phyloP scores from a whole-genome alignment of 1,140 invertebrate genomes.

The Procambarus clarkii region DNA sequence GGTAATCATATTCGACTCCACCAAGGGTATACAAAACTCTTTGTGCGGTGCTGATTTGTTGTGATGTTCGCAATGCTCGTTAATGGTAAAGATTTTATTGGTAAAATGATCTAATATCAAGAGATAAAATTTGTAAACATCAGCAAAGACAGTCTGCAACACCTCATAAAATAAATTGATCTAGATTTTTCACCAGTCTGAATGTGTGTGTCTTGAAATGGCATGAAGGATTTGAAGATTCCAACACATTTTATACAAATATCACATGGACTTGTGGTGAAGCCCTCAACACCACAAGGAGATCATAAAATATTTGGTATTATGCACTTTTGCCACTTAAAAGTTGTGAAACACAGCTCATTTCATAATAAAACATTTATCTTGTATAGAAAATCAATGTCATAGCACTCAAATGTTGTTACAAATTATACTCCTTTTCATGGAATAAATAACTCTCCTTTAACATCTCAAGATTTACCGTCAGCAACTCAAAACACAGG shows the following conservation, averaged over 20 bases:
- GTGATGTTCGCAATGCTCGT: neutral
- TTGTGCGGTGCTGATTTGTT: neutral
- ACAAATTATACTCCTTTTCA: neutral
- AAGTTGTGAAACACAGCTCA: neutral
- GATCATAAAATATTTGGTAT: constrained; percentile 40
- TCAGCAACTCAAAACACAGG: neutral
- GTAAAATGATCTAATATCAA: neutral
- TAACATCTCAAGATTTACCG: neutral
- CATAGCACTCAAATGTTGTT: neutral
- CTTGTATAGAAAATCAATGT: neutral
- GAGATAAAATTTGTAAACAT: neutral
- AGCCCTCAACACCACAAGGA: constrained; percentile 16
- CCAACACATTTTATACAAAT: constrained; percentile 23
- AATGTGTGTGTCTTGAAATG: neutral
- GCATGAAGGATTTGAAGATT: constrained; percentile 7
- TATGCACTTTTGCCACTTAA: constrained; percentile 27
- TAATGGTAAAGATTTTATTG: neutral
- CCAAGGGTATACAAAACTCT: neutral
- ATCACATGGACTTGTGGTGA: constrained; percentile 27
- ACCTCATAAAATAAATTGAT: neutral
- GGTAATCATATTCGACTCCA: neutral
- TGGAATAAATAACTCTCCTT: neutral
- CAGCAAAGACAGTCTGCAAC: neutral
- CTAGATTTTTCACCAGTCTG: neutral
- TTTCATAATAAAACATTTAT: neutral